Percentiles rank a stretch among this genome's conserved stretches.
Conservation (phyloP, 2,888 invertebrate species). For the Rhyacophila evoluta region DNA sequence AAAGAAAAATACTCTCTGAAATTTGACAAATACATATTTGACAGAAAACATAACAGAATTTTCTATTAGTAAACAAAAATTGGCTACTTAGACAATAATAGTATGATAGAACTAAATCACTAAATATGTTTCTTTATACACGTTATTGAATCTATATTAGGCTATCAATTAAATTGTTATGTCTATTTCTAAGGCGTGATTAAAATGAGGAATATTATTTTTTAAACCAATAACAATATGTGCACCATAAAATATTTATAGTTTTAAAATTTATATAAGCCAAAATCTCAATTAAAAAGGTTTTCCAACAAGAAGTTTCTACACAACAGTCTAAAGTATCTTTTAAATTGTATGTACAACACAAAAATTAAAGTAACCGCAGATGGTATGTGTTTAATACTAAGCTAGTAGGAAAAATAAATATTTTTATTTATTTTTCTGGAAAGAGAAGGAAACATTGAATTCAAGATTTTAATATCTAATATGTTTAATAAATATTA, state of each 20-base stretch:
- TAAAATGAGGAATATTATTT: neutral
- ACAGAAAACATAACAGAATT: slow-evolving; percentile 11
- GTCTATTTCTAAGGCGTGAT: slow-evolving; percentile 19
- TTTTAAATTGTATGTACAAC: neutral
- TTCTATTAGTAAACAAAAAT: neutral
- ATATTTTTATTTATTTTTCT: neutral
- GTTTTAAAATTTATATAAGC: neutral
- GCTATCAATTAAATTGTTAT: slow-evolving; percentile 19
- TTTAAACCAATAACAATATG: neutral
- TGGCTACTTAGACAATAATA: slow-evolving; percentile 4
- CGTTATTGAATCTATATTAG: slow-evolving; percentile 3
- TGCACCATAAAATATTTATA: neutral
- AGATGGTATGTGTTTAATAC: neutral
- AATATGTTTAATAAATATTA: slow-evolving; percentile 36
- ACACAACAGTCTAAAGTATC: neutral
- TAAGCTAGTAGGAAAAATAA: neutral
- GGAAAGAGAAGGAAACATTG: neutral
- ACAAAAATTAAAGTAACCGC: neutral
- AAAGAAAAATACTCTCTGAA: slow-evolving; percentile 19
- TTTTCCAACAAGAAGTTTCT: neutral
- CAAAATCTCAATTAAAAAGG: neutral
- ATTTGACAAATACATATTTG: slow-evolving; percentile 24
- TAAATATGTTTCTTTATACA: slow-evolving; percentile 11
- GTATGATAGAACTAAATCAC: slow-evolving; percentile 2
- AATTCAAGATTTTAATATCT: slow-evolving; percentile 30